Percentiles rank a stretch among this genome's conserved stretches.
Evolutionary conservation across 2,888 invertebrate species (phyloP).

Genomic region (Tricholauxania praeusta): DNA sequence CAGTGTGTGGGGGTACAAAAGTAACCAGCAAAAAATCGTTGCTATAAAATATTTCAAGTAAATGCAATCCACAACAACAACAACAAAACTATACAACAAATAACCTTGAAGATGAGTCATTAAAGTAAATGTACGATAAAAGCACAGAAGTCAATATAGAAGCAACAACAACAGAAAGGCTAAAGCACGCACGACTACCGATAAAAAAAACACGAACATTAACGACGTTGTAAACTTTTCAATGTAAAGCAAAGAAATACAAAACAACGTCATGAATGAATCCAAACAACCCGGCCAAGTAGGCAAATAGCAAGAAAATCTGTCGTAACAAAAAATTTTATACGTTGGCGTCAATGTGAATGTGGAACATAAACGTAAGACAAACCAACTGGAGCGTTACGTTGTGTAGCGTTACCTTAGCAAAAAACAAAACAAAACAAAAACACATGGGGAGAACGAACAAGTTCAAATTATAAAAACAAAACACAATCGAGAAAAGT

Average conservation of each 20-base stretch:
- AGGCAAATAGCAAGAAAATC: not conserved
- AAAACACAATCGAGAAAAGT: constrained; percentile 15
- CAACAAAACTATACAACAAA: constrained; percentile 38
- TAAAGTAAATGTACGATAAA: constrained; percentile 36
- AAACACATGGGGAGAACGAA: not conserved
- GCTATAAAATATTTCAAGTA: not conserved
- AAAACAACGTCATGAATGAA: not conserved
- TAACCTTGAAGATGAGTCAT: constrained; percentile 53
- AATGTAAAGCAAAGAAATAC: not conserved
- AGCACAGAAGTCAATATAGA: constrained; percentile 14
- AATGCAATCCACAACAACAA: constrained; percentile 29
- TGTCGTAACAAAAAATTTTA: not conserved
- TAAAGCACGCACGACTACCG: not conserved
- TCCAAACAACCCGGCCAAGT: not conserved
- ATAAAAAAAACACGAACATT: constrained; percentile 7
- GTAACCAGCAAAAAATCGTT: no score
- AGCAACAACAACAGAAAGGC: constrained; percentile 4
- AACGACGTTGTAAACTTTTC: constrained; percentile 5
- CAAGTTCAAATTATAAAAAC: constrained; percentile 1
- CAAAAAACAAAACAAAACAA: not conserved
- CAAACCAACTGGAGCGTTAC: constrained; percentile 23
- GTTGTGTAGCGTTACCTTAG: not conserved
- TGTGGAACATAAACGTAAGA: constrained; percentile 20
- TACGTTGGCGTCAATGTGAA: constrained; percentile 2
- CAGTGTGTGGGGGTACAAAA: no score